phyloP scores from a whole-genome alignment of 64 coral and sea anemone genomes.

The Montipora sp. region DNA sequence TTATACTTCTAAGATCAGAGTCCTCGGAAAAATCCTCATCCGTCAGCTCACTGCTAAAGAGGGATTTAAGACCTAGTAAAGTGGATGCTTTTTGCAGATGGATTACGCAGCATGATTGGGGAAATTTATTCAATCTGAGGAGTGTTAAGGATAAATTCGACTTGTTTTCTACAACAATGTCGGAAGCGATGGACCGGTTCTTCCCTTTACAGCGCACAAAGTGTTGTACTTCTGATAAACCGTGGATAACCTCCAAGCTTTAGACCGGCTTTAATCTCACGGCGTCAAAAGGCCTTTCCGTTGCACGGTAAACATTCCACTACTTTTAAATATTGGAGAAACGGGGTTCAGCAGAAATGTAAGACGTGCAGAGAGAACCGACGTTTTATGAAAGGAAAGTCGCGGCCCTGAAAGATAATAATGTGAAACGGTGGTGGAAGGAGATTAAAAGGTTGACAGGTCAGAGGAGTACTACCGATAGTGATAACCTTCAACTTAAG shows the following conservation, averaged over 20 bases:
- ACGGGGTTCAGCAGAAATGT: constrained; percentile 43
- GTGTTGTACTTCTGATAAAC: constrained; percentile 58
- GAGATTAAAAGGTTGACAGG: constrained; percentile 67
- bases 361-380: constrained; percentile 41
- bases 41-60: too few relatives aligned
- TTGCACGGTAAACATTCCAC: constrained; percentile 45
- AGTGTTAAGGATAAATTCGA: too few relatives aligned
- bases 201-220: constrained; percentile 32
- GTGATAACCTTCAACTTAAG: neutral
- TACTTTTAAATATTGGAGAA: constrained; percentile 27
- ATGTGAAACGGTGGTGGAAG: constrained; percentile 66
- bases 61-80: too few relatives aligned
- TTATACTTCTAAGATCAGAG: too few relatives aligned
- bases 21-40: too few relatives aligned
- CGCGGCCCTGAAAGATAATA: constrained; percentile 50
- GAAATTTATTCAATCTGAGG: too few relatives aligned
- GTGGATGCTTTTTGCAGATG: too few relatives aligned
- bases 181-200: constrained; percentile 19
- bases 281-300: constrained; percentile 42
- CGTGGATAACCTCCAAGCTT: constrained; percentile 60
- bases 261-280: constrained; percentile 28
- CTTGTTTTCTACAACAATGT: neutral
- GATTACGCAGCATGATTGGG: too few relatives aligned
- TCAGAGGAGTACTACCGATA: constrained; percentile 30
- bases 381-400: constrained; percentile 61